Conservation (phyloP, 2,797 vertebrate species). For the Hemitrygon akajei region DNA sequence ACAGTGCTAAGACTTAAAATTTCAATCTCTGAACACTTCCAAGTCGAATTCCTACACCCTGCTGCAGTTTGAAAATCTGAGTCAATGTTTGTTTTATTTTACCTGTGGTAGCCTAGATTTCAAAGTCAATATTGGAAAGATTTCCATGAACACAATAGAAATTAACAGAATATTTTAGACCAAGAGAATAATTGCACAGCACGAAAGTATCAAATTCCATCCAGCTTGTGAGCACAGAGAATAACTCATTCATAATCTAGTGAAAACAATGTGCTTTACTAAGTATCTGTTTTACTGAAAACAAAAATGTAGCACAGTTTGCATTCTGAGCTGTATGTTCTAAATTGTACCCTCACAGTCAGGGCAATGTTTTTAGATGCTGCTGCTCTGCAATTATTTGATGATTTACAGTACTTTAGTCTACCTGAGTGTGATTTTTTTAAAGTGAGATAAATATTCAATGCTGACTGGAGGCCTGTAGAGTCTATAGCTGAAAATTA, state of each 20-base stretch:
- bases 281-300: slow-evolving; percentile 5
- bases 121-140: background rate
- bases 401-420: background rate
- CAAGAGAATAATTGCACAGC: background rate
- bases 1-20: background rate
- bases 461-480: background rate
- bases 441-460: background rate
- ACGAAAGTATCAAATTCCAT: background rate
- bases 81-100: background rate
- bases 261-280: slow-evolving; percentile 7
- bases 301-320: background rate
- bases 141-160: background rate
- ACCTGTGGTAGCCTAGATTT: background rate
- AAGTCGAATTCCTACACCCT: background rate
- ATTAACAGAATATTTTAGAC: background rate
- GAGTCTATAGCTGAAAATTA: background rate
- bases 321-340: background rate
- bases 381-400: background rate
- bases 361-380: background rate
- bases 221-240: background rate
- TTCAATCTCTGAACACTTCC: background rate
- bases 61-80: background rate
- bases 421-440: background rate
- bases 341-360: background rate
- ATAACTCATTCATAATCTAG: background rate